phyloP scores from a whole-genome alignment of 35 echinoderm and acorn worm genomes.

The Patiria miniata region DNA sequence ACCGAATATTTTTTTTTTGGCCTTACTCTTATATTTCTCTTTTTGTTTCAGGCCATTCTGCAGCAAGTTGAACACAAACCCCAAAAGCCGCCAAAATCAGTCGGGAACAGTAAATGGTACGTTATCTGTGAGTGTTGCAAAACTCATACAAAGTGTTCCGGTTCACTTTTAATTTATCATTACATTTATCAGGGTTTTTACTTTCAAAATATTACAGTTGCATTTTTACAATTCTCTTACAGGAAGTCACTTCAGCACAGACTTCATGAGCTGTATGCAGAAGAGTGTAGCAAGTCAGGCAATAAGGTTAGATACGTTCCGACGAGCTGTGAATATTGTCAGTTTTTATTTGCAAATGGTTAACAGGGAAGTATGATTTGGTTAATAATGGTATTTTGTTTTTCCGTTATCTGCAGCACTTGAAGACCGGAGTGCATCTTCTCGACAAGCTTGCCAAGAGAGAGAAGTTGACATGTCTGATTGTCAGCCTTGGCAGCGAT shows the following conservation, averaged over 20 bases:
- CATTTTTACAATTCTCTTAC: not conserved
- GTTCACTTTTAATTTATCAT: no score
- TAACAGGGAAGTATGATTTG: not conserved
- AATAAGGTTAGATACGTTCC: conserved; percentile 26
- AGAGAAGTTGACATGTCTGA: conserved; percentile 88
- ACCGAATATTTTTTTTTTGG: no score
- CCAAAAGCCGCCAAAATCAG: conserved; percentile 15
- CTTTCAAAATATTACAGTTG: not conserved
- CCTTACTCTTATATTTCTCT: not conserved
- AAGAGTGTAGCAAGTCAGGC: conserved; percentile 46
- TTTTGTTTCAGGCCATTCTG: conserved; percentile 17
- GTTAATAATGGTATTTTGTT: not conserved
- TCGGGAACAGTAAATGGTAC: conserved; percentile 15
- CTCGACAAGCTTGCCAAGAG: conserved; percentile 80
- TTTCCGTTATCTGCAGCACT: conserved; percentile 57
- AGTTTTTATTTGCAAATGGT: not conserved
- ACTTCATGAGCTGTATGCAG: conserved; percentile 54
- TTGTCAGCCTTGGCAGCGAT: conserved; percentile 86
- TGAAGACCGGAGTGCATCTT: conserved; percentile 80
- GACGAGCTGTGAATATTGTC: not conserved
- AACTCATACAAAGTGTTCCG: no score
- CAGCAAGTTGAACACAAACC: conserved; percentile 39
- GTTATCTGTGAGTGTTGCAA: not conserved
- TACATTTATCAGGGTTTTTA: no score
- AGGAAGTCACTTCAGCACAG: conserved; percentile 65